Conservation (phyloP, 1,140 invertebrate species). For the Brachionus rubens region DNA sequence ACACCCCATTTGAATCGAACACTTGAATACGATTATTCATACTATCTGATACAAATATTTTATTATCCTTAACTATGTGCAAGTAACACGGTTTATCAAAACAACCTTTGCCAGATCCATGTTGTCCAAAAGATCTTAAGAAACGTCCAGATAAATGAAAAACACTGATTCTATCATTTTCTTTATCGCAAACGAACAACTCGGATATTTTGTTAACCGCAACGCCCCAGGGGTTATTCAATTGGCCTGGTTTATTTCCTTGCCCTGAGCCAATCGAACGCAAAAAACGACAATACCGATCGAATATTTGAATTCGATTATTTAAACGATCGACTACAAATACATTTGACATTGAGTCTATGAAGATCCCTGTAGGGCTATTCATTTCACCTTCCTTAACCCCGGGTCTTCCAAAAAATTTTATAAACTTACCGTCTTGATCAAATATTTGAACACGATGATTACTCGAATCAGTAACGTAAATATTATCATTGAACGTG, state of each 20-base stretch:
- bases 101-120: not conserved
- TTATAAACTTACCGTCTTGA: conserved; percentile 55
- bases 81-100: conserved; percentile 26
- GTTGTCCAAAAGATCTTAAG: conserved; percentile 23
- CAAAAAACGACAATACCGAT: conserved; percentile 50
- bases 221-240: conserved; percentile 95
- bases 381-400: conserved; percentile 70
- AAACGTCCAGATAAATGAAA: conserved; percentile 36
- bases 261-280: conserved; percentile 13
- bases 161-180: conserved; percentile 73
- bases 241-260: conserved; percentile 64
- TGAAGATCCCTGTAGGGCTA: conserved; percentile 93
- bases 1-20: conserved; percentile 56
- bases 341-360: conserved; percentile 95
- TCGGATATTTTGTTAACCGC: conserved; percentile 66
- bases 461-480: conserved; percentile 51
- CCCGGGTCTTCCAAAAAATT: conserved; percentile 53
- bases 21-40: conserved; percentile 56
- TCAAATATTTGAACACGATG: conserved; percentile 57
- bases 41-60: conserved; percentile 50
- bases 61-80: not conserved
- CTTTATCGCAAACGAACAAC: conserved; percentile 89
- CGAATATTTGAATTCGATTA: conserved; percentile 49
- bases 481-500: conserved; percentile 53
- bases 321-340: conserved; percentile 77